A percentile compares a stretch with the other conserved stretches of the same genome.
These are phyloP conservation scores for Callospermophilus lateralis DNA, from an alignment of 2,113 vertebrate genomes.

Conservation along the genomic window DNA sequence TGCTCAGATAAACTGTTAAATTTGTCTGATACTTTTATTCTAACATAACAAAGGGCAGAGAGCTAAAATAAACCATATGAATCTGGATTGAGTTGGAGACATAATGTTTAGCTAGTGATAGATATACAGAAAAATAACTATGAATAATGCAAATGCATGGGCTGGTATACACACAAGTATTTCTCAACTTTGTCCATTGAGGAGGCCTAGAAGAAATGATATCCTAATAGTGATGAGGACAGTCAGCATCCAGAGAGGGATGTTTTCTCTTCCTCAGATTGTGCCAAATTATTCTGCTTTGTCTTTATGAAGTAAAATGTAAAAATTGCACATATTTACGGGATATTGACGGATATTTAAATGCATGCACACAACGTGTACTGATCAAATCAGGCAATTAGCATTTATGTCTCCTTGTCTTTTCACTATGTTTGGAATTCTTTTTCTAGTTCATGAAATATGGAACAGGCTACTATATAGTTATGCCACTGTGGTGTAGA, in stretches of 20 bases:
- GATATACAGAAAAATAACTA: background rate
- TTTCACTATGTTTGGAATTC: background rate
- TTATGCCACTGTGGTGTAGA: background rate
- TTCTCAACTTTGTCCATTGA: background rate
- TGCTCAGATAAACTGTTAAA: background rate
- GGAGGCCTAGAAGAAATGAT: background rate
- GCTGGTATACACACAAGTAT: background rate
- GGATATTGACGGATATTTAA: background rate
- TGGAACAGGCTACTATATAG: background rate
- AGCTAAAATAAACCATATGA: background rate
- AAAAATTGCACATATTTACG: background rate
- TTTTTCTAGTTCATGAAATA: background rate
- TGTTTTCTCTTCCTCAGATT: background rate
- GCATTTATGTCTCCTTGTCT: background rate
- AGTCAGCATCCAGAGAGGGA: background rate
- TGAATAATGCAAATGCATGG: background rate
- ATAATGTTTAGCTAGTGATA: background rate
- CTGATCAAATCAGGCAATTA: background rate
- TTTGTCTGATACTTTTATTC: background rate
- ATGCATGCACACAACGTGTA: background rate
- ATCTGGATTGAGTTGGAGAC: background rate
- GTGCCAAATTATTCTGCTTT: background rate
- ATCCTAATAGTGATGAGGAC: background rate
- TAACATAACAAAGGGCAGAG: background rate
- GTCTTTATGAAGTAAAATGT: background rate